These are phyloP conservation scores for Lepidothrix coronata DNA, from an alignment of 2,113 vertebrate genomes.

Conservation along the genomic window DNA sequence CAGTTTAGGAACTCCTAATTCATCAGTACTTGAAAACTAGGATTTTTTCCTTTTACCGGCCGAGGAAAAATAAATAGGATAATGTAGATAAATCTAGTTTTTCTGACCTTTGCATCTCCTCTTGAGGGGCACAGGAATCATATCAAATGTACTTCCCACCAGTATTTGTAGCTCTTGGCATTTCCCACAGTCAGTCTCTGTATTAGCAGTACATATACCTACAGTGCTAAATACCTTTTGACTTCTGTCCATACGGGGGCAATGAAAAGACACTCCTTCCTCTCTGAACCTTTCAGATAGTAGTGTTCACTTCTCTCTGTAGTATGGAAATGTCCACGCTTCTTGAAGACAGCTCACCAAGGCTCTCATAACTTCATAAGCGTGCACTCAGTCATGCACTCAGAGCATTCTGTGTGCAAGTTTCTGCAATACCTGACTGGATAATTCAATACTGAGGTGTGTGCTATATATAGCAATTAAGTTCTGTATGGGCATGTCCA, in stretches of 20 bases:
- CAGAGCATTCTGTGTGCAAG: not conserved
- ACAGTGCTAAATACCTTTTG: not conserved
- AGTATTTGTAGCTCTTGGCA: not conserved
- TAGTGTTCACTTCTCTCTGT: not conserved
- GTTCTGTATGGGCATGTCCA: not conserved
- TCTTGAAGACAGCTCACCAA: not conserved
- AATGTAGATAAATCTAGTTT: not conserved
- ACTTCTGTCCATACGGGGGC: not conserved
- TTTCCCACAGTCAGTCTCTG: not conserved
- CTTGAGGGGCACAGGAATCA: not conserved
- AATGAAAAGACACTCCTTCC: not conserved
- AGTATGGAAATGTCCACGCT: not conserved
- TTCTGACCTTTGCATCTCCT: not conserved
- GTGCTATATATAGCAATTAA: constrained; percentile 10
- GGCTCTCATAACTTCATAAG: not conserved
- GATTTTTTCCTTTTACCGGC: not conserved
- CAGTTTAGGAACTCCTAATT: not conserved
- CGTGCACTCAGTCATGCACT: not conserved
- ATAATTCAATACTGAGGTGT: not conserved
- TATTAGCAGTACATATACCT: not conserved
- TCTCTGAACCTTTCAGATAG: not conserved
- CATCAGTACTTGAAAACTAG: not conserved
- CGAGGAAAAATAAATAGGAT: not conserved
- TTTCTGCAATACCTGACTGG: not conserved
- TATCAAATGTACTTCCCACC: not conserved